Evolutionary conservation across 2,888 invertebrate genomes (phyloP), one percentile per base, ranked within the genome.

Genomic region (Cyclophora albipunctata): DNA sequence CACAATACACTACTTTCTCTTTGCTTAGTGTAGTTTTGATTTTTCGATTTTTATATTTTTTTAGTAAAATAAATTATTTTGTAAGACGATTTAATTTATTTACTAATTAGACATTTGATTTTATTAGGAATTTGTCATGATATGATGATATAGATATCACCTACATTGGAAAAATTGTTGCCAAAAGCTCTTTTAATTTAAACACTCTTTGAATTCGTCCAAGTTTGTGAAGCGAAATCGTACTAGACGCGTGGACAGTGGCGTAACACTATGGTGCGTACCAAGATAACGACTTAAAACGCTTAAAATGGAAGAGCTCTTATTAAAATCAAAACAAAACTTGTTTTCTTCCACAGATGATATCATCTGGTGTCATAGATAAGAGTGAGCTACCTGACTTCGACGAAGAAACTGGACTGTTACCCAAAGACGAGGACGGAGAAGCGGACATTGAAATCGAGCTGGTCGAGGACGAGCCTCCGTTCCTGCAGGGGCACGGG

Each of bases 401-500:
- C 77, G 99, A 99, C 75, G 98, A 97, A 53, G 99, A 99, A 75
- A 96, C 96, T 5, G 99, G 98, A 3, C 81, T 97, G 5, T 76
- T 98, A 46, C 97, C 97, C 0, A 96, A 97, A 75, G 95, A 96
- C 62, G 96, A 96, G 66, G 96, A 96, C 52, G 96, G 96, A 34
- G 99, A 99, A 75, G 99, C 99, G 50, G 99, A 99, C 75, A 99
- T 99, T 57, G 99, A 99, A 88, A 98, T 99, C 60, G 99, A 99
- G 82, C 89, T 99, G 52, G 98, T 98, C 0, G 99, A 99, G 81
- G 99, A 99, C 50, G 99, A 99, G 73, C 97, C 99, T 0, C 97
- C 99, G 0, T 99, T 99, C 84, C 89, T 99, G 2, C 93, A 95
- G 53, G 96, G 97, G n/a, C 94, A 98, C 75, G 98, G 98, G 0